Conservation (phyloP, 2,797 vertebrate species). For the Craterocephalus amniculus region DNA sequence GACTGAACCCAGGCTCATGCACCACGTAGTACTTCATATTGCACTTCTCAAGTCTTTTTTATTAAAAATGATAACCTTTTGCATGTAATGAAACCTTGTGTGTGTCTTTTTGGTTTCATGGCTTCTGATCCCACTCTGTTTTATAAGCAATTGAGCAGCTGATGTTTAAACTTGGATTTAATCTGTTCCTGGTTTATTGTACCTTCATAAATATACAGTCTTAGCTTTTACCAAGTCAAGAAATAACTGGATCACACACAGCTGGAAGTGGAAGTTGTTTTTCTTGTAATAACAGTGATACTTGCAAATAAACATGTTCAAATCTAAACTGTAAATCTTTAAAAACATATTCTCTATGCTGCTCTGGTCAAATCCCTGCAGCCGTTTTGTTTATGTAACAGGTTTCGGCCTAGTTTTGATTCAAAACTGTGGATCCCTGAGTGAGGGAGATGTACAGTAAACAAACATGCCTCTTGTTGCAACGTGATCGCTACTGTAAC, state of each 20-base stretch:
- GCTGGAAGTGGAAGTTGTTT: constrained; percentile 6
- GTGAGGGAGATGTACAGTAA: constrained; percentile 1
- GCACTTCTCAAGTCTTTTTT: not conserved
- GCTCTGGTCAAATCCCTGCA: constrained; percentile 35
- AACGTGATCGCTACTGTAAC: not conserved
- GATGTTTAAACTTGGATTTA: constrained; percentile 15
- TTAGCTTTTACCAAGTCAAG: not conserved
- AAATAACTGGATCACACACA: constrained; percentile 21
- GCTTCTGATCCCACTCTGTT: constrained; percentile 39
- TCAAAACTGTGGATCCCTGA: constrained; percentile 1
- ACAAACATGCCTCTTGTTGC: not conserved
- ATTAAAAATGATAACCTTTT: too few relatives aligned
- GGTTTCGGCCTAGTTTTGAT: constrained; percentile 25
- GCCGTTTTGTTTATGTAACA: constrained; percentile 48
- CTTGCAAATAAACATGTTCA: constrained; percentile 23
- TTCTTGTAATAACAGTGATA: not conserved
- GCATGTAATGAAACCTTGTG: not conserved
- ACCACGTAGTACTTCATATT: constrained; percentile 1
- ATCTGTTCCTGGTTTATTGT: too few relatives aligned
- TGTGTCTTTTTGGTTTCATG: constrained; percentile 13
- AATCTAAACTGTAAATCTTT: constrained; percentile 19
- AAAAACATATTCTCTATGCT: constrained; percentile 29
- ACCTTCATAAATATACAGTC: not conserved
- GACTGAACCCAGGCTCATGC: not conserved
- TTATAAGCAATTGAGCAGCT: constrained; percentile 19